Evolutionary conservation across 2,113 vertebrate species (phyloP).

Genomic region (Mus spicilegus): DNA sequence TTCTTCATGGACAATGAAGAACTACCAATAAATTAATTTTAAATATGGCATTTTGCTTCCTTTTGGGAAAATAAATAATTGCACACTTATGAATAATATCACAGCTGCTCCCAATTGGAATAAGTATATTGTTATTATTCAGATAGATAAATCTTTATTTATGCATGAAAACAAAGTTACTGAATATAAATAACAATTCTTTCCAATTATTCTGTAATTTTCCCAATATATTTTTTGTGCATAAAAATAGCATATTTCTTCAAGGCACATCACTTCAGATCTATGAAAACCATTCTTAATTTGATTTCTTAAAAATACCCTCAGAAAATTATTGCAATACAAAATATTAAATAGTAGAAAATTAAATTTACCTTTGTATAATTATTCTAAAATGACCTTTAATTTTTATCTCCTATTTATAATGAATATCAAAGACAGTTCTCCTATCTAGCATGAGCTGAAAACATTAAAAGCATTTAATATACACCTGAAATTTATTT

Average conservation of each 20-base stretch:
- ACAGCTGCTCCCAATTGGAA: not conserved
- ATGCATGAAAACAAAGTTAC: not conserved
- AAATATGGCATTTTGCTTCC: not conserved
- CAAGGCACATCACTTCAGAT: not conserved
- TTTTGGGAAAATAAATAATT: conserved; percentile 31
- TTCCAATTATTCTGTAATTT: not conserved
- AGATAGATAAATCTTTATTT: not conserved
- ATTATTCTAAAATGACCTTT: not conserved
- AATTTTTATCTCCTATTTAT: not conserved
- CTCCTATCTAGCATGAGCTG: not conserved
- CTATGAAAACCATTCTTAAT: not conserved
- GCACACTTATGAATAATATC: not conserved
- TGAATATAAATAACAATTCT: not conserved
- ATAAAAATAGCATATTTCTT: not conserved
- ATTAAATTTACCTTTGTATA: not conserved
- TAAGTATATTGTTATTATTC: not conserved
- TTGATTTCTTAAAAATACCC: not conserved
- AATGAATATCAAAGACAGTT: not conserved
- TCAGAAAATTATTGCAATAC: not conserved
- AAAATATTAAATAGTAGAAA: conserved; percentile 28
- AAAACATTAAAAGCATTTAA: not conserved
- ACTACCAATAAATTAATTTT: not conserved
- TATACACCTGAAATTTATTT: not conserved
- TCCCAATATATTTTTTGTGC: not conserved
- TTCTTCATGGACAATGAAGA: not conserved